A percentile compares a stretch with the other conserved stretches of the same genome.
phyloP scores from a whole-genome alignment of 2,888 invertebrate species.

The Carterocephalus palaemon region DNA sequence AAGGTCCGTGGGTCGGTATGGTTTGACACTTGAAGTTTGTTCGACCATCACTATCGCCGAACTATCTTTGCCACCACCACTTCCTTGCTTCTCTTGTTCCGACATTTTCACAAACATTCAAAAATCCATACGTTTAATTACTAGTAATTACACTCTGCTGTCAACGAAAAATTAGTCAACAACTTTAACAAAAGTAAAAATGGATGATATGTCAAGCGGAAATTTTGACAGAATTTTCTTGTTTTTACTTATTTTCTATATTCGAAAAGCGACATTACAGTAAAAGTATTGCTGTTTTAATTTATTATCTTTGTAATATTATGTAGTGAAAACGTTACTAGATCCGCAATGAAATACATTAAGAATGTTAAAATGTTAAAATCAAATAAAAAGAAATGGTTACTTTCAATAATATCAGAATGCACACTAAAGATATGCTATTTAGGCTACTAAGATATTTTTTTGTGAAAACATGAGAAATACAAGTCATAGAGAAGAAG shows the following conservation, averaged over 20 bases:
- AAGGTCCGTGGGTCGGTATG: slow-evolving; percentile 47
- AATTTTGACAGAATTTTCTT: slow-evolving; percentile 66
- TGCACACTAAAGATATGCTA: too few species aligned
- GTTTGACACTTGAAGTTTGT: slow-evolving; percentile 45
- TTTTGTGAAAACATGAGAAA: not conserved
- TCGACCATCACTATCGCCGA: slow-evolving; percentile 49
- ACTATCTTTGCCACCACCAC: slow-evolving; percentile 36
- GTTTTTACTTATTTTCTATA: slow-evolving; percentile 57
- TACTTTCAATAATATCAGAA: too few species aligned
- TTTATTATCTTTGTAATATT: too few species aligned
- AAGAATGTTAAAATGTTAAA: too few species aligned
- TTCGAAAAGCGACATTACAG: slow-evolving; percentile 46
- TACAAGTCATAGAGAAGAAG: slow-evolving; percentile 15
- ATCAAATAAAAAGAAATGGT: too few species aligned
- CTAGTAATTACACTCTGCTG: slow-evolving; percentile 44
- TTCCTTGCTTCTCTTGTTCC: slow-evolving; percentile 50
- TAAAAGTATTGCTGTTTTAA: slow-evolving; percentile 35
- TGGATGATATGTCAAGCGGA: slow-evolving; percentile 59
- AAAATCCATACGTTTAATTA: slow-evolving; percentile 55
- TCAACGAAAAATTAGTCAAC: slow-evolving; percentile 47
- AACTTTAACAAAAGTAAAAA: slow-evolving; percentile 54
- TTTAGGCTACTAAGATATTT: too few species aligned
- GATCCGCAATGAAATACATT: not conserved
- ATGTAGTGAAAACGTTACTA: too few species aligned
- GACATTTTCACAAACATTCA: slow-evolving; percentile 55